A percentile compares a stretch with the other conserved stretches of the same genome.
Evolutionary conservation across 2,888 invertebrate genomes (phyloP).

Genomic region (Onchidella celtica): DNA sequence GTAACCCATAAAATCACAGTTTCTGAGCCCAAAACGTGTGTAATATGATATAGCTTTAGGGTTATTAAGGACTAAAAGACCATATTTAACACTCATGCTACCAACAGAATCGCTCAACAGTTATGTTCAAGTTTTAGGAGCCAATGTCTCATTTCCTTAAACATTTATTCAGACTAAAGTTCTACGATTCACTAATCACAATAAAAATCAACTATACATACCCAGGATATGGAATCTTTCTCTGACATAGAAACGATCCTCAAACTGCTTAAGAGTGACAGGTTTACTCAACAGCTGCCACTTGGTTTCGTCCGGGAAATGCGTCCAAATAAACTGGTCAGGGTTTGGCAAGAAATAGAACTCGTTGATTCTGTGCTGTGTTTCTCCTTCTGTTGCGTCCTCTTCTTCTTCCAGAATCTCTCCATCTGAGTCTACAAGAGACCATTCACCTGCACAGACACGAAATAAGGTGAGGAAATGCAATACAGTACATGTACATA

Average conservation of each 20-base stretch:
- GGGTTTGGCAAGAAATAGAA: constrained; percentile 78
- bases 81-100: too few species aligned
- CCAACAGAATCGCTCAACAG: too few species aligned
- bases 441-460: constrained; percentile 68
- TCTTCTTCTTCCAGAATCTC: constrained; percentile 67
- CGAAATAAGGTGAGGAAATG: too few species aligned
- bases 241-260: constrained; percentile 73
- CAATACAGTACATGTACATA: too few species aligned
- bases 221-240: constrained; percentile 75
- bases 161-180: too few species aligned
- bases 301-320: constrained; percentile 73
- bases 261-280: constrained; percentile 66
- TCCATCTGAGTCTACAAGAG: constrained; percentile 71
- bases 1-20: too few species aligned
- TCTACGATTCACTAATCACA: too few species aligned
- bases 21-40: too few species aligned
- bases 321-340: constrained; percentile 75
- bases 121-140: too few species aligned
- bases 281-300: constrained; percentile 76
- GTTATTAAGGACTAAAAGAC: too few species aligned
- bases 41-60: too few species aligned
- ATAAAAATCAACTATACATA: constrained; percentile 44
- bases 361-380: constrained; percentile 76
- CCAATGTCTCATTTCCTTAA: too few species aligned
- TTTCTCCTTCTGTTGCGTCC: constrained; percentile 63